A percentile compares a stretch with the other conserved stretches of the same genome.
Conservation (phyloP, 2,888 invertebrate species). For the Ennomos fuscantarius region DNA sequence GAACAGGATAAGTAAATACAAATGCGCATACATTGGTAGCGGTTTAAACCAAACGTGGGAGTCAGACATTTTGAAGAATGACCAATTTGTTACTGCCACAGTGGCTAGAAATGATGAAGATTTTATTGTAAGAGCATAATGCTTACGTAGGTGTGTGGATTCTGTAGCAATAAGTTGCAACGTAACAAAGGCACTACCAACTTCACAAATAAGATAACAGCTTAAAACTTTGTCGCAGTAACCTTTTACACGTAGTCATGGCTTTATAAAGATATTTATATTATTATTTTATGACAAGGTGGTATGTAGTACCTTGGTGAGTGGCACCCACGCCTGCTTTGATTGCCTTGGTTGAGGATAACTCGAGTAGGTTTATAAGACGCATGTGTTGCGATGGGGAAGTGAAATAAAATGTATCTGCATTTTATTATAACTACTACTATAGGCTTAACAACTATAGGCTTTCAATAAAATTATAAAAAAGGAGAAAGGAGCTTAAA, state of each 20-base stretch:
- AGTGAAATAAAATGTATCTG: conserved; percentile 38
- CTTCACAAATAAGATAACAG: conserved; percentile 12
- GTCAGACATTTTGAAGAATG: conserved; percentile 67
- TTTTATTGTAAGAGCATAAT: conserved; percentile 71
- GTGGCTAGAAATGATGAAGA: conserved; percentile 69
- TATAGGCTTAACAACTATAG: background rate
- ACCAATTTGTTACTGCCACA: conserved; percentile 75
- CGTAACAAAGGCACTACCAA: conserved; percentile 58
- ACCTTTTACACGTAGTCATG: background rate
- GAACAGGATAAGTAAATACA: conserved; percentile 6
- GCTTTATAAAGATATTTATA: conserved; percentile 3
- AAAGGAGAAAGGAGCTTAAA: no score
- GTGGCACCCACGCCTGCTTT: conserved; percentile 59
- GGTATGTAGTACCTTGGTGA: conserved; percentile 10
- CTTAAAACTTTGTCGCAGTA: conserved; percentile 10
- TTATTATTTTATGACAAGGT: conserved; percentile 10
- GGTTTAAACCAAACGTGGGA: conserved; percentile 55
- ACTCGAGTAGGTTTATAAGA: conserved; percentile 49
- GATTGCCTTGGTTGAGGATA: conserved; percentile 61
- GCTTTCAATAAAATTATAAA: background rate
- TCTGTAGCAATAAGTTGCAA: conserved; percentile 66
- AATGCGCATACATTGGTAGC: conserved; percentile 28
- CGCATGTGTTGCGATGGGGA: conserved; percentile 45
- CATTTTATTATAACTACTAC: conserved; percentile 3
- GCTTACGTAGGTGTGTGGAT: conserved; percentile 60